phyloP scores from a whole-genome alignment of 2,888 invertebrate species.

The Apoda limacodes region DNA sequence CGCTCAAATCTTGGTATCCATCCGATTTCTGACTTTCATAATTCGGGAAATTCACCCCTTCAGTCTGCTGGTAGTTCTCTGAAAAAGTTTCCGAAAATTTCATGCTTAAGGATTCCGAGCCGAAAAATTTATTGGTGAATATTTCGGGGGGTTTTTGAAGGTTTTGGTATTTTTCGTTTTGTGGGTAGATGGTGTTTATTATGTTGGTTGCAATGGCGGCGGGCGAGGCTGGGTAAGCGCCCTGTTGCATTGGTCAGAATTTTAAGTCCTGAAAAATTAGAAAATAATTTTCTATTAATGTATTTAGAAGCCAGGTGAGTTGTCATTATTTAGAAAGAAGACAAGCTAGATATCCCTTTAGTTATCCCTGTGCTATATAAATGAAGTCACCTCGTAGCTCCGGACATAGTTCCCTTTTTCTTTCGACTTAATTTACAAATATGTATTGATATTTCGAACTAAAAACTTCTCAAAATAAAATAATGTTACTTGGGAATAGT shows the following conservation, averaged over 20 bases:
- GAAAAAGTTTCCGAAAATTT: slow-evolving; percentile 48
- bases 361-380: too few relatives aligned
- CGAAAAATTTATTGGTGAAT: slow-evolving; percentile 45
- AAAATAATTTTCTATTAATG: too few relatives aligned
- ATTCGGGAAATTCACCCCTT: slow-evolving; percentile 44
- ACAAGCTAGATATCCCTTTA: too few relatives aligned
- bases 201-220: slow-evolving; percentile 55
- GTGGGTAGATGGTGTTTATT: slow-evolving; percentile 49
- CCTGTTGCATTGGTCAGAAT: slow-evolving; percentile 70
- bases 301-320: too few relatives aligned
- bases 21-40: slow-evolving; percentile 37
- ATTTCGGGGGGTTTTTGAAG: slow-evolving; percentile 32
- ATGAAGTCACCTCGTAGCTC: too few relatives aligned
- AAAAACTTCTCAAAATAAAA: too few relatives aligned
- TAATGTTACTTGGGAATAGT: too few relatives aligned
- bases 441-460: too few relatives aligned
- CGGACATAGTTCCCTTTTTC: too few relatives aligned
- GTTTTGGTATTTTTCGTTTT: slow-evolving; percentile 47
- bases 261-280: slow-evolving; percentile 74
- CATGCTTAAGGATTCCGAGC: slow-evolving; percentile 45
- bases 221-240: slow-evolving; percentile 47
- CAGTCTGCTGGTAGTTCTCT: slow-evolving; percentile 50
- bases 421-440: too few relatives aligned
- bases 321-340: too few relatives aligned
- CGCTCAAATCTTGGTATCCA: slow-evolving; percentile 55